These are phyloP conservation scores for Trematocara macrostoma DNA, from an alignment of 2,113 vertebrate species.

Conservation along the genomic window DNA sequence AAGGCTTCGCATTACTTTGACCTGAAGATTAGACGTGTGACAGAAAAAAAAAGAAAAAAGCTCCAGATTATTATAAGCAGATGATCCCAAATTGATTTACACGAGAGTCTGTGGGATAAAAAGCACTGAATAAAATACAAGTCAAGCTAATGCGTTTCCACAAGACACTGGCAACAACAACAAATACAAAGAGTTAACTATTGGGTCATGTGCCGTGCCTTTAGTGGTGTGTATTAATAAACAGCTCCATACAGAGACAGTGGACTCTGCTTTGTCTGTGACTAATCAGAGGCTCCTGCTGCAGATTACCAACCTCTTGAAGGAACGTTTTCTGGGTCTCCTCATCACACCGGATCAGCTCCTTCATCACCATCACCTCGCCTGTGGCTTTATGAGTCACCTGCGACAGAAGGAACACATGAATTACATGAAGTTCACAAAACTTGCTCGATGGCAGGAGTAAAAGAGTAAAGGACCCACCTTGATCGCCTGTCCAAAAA, in stretches of 20 bases:
- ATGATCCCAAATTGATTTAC: background rate
- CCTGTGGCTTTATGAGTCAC: constrained; percentile 95
- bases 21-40: constrained; percentile 64
- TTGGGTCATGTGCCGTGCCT: background rate
- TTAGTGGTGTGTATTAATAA: background rate
- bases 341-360: constrained; percentile 94
- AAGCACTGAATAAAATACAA: background rate
- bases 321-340: constrained; percentile 97
- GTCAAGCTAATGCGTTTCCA: background rate
- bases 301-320: constrained; percentile 80
- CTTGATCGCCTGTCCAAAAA: constrained; percentile 97
- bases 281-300: background rate
- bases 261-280: background rate
- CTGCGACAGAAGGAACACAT: constrained; percentile 58
- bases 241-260: background rate
- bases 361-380: constrained; percentile 99
- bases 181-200: constrained; percentile 5
- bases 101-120: background rate
- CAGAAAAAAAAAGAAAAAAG: background rate
- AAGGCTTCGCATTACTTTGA: constrained; percentile 95
- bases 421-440: background rate
- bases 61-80: background rate
- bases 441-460: background rate
- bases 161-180: background rate
- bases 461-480: constrained; percentile 58